phyloP scores from a whole-genome alignment of 2,888 invertebrate genomes.

The Sphinx pinastri region DNA sequence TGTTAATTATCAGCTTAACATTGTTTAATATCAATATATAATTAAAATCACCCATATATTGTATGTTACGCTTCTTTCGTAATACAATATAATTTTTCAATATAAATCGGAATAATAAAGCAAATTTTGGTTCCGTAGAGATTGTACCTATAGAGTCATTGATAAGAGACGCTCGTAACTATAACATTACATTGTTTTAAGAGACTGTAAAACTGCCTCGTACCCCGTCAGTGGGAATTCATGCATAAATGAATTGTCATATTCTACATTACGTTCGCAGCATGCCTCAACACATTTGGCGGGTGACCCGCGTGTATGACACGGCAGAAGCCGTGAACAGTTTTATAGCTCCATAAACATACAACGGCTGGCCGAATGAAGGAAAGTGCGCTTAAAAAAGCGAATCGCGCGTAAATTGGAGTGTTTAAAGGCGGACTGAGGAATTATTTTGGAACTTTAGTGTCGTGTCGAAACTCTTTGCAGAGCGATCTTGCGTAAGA shows the following conservation, averaged over 20 bases:
- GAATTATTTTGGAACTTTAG: conserved; percentile 74
- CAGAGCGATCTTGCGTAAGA: conserved; percentile 61
- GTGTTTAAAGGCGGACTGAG: conserved; percentile 63
- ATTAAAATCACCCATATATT: background rate
- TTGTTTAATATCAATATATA: background rate
- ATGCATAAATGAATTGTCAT: conserved; percentile 13
- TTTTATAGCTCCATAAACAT: conserved; percentile 65
- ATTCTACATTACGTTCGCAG: background rate
- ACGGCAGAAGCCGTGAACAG: conserved; percentile 59
- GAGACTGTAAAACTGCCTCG: background rate
- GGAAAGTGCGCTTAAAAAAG: conserved; percentile 63
- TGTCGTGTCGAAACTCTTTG: conserved; percentile 66
- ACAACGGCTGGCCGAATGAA: conserved; percentile 51
- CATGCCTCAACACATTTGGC: conserved; percentile 1
- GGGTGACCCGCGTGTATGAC: conserved; percentile 29
- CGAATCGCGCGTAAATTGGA: conserved; percentile 64
- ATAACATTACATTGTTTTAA: background rate
- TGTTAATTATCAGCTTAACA: conserved; percentile 1
- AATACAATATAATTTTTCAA: too few relatives aligned
- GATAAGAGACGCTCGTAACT: too few relatives aligned
- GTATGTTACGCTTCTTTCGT: too few relatives aligned
- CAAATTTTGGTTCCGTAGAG: too few relatives aligned
- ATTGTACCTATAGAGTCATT: too few relatives aligned
- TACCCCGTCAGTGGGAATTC: background rate
- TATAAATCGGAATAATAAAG: too few relatives aligned